A percentile compares a stretch with the other conserved stretches of the same genome.
phyloP scores from a whole-genome alignment of 2,797 vertebrate genomes.

The Delichon dasypus region DNA sequence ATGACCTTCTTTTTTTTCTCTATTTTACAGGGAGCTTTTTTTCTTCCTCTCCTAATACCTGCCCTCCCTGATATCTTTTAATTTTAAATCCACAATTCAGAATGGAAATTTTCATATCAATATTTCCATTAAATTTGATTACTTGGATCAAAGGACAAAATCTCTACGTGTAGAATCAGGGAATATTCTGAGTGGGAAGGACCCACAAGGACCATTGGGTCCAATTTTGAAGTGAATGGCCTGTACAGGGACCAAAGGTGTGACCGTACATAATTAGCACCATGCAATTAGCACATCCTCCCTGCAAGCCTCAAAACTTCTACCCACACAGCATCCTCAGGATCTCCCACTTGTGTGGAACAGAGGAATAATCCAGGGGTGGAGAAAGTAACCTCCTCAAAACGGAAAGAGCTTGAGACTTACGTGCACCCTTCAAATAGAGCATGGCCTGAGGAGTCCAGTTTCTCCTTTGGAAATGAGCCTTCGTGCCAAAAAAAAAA shows the following conservation, averaged over 20 bases:
- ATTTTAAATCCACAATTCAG: not conserved
- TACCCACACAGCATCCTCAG: not conserved
- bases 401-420: conserved; percentile 50
- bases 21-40: not conserved
- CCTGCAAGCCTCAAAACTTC: not conserved
- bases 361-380: not conserved
- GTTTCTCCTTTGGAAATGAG: conserved; percentile 87
- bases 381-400: not conserved
- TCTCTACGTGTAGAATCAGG: not conserved
- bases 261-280: not conserved
- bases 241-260: not conserved
- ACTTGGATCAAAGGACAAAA: not conserved
- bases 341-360: not conserved
- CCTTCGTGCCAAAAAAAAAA: conserved; percentile 61
- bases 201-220: not conserved
- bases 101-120: not conserved
- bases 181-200: not conserved
- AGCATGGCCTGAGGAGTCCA: conserved; percentile 98
- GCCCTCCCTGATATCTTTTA: not conserved
- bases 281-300: not conserved
- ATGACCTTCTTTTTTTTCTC: not conserved
- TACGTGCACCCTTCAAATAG: conserved; percentile 97
- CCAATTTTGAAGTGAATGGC: not conserved
- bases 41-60: not conserved
- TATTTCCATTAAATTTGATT: not conserved